Evolutionary conservation across 2,113 vertebrate species (phyloP), one percentile per base, ranked within the genome.

Genomic region (Donacobius atricapilla): DNA sequence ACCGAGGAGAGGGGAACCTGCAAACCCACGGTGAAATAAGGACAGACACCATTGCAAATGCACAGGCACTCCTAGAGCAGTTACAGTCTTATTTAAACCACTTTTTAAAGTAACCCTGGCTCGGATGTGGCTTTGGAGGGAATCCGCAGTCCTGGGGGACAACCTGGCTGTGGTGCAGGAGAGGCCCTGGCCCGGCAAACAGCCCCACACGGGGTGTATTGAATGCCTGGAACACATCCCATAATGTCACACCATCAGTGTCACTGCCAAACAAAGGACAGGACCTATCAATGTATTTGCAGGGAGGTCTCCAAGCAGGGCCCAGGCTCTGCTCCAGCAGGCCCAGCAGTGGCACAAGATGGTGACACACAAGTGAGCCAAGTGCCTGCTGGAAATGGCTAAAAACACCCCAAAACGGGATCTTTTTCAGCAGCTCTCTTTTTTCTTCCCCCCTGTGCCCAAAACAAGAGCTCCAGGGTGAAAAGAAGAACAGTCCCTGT

Each of bases 91-190:
- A 9, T 35, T 85, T 48, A 17, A 13, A 40, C 3, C 22, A 5
- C 24, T 87, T 76, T 65, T 35, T 20, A 27, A 86, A 60, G 60
- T 2, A 19, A 17, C 11, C 4, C 19, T 33, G 15, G 25, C 11
- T 0, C 7, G 3, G 30, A n/a, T n/a, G 16, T 65, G 51, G 57
- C 42, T 81, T 33, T 44, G 92, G 33, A 50, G 56, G 47, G 50
- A 35, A 60, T 21, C 18, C 15, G 18, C n/a, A 18, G 64, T 27
- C 60, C 58, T 57, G 66, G 51, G 42, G 21, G 45, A 45, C 45
- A 21, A 20, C 1, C 11, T 30, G 63, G 63, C 16, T 35, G 24
- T 5, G 0, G 21, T 2, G 2, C 23, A 57, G 28, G 53, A 9
- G 72, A 68, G 47, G 53, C n/a, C 37, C n/a, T 47, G 4, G 13